Base-by-base conservation (phyloP, 2,888 invertebrate genomes). In the Oconnorella tubifera region DNA sequence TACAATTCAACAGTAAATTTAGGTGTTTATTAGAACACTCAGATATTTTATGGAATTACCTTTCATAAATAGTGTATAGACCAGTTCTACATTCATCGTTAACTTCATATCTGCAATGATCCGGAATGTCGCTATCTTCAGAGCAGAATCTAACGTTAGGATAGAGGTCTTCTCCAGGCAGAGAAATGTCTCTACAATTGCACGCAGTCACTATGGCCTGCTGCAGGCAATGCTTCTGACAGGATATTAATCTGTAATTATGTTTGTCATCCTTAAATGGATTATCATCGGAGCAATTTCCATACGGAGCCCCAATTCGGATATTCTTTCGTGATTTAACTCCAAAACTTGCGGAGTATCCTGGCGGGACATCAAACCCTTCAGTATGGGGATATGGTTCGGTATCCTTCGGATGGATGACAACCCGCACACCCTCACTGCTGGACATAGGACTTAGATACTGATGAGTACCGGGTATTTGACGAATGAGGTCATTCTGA, bases 331-430 rank as follows among this genome's bases (percentile, higher is more conserved):
- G 53, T 23, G 70, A 64, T 48, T 66, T 67, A n/a, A 70, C 70
- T 3, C 68, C 70, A 31, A 70, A 67, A 33, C 65, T 70, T 40
- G 68, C 70, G 1, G 70, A 70, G 56, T 69, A 64, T 25, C 69
- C 69, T 14, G 70, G 70, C 6, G 70, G 67, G 25, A 70, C 67
- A 56, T 70, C 70, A 55, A 70, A 70, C n/a, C 70, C 70, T 50
- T 70, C 70, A 23, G 70, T 70, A 60, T 70, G 70, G 4, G 70
- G 70, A 40, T 63, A 70, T n/a, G 70, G 70, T 28, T 65, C 56
- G 33, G 70, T 70, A 33, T 67, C 53, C 4, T 56, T 61, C 0
- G 69, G 68, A 56, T 70, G 70, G 1, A 70, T 70, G 23, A 70
- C 70, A 3, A 70, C 65, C 1, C 70, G 62, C 2, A 70, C 69